Evolutionary conservation across 2,797 vertebrate genomes (phyloP).

Genomic region (Gymnoscopelus microlampas): DNA sequence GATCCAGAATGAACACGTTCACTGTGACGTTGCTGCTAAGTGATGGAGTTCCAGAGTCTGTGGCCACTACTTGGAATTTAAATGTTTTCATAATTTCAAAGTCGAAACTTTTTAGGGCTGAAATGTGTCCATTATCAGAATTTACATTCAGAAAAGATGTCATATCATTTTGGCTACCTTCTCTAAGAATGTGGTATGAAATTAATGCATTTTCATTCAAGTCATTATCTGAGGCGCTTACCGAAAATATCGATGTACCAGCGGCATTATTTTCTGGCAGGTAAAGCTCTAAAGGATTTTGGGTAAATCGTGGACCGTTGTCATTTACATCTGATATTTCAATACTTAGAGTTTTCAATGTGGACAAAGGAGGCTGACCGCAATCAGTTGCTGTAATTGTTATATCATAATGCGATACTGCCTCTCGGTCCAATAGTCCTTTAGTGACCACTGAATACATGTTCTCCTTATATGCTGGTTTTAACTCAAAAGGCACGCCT

Average conservation of each 20-base stretch:
- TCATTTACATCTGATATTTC: slow-evolving; percentile 79
- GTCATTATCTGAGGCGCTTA: slow-evolving; percentile 83
- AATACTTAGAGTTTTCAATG: slow-evolving; percentile 60
- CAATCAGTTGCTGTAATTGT: slow-evolving; percentile 74
- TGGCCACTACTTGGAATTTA: slow-evolving; percentile 59
- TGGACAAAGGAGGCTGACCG: slow-evolving; percentile 66
- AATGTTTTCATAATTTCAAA: slow-evolving; percentile 65
- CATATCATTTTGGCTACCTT: slow-evolving; percentile 29
- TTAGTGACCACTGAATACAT: slow-evolving; percentile 78
- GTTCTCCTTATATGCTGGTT: slow-evolving; percentile 70
- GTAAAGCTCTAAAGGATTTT: slow-evolving; percentile 71
- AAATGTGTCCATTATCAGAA: slow-evolving; percentile 50
- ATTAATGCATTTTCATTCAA: slow-evolving; percentile 84
- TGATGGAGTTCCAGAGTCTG: slow-evolving; percentile 58
- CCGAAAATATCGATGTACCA: slow-evolving; percentile 54
- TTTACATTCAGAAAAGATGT: slow-evolving; percentile 55
- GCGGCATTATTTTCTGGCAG: slow-evolving; percentile 76
- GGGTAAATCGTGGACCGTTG: slow-evolving; percentile 68
- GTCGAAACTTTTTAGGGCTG: slow-evolving; percentile 42
- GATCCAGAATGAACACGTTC: slow-evolving; percentile 66
- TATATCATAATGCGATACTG: slow-evolving; percentile 68
- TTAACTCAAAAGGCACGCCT: slow-evolving; percentile 75
- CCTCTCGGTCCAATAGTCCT: slow-evolving; percentile 71
- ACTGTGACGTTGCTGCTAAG: slow-evolving; percentile 65
- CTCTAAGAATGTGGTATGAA: slow-evolving; percentile 75